These are phyloP conservation scores for Polydrusus pterygomalis DNA, from an alignment of 2,888 invertebrate species.

Conservation along the genomic window DNA sequence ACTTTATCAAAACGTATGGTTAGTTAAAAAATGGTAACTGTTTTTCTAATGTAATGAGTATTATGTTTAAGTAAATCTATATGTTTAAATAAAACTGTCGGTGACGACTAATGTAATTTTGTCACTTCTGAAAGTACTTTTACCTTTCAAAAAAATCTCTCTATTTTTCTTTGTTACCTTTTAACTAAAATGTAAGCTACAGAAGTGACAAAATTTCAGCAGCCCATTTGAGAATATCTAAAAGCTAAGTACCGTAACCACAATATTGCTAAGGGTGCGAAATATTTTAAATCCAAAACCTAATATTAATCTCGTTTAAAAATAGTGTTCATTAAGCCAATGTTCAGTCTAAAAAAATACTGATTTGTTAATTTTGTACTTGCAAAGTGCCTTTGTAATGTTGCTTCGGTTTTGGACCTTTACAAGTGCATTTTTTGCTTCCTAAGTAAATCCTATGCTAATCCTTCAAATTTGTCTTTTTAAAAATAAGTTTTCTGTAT, in stretches of 20 bases:
- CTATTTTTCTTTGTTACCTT: too few species aligned
- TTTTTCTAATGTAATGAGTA: not conserved
- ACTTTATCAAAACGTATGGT: slow-evolving; percentile 58
- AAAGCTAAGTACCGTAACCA: slow-evolving; percentile 15
- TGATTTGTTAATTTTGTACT: slow-evolving; percentile 23
- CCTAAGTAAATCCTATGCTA: not conserved
- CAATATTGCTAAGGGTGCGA: slow-evolving; percentile 12
- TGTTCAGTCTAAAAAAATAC: slow-evolving; percentile 30
- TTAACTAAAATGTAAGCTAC: too few species aligned
- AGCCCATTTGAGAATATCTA: not conserved
- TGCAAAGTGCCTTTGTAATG: slow-evolving; percentile 12
- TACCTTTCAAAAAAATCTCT: not conserved
- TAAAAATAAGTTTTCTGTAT: too few species aligned
- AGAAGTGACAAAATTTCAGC: slow-evolving; percentile 3
- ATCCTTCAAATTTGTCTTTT: too few species aligned
- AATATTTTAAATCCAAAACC: slow-evolving; percentile 46
- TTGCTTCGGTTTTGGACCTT: slow-evolving; percentile 52
- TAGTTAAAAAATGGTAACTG: slow-evolving; percentile 25
- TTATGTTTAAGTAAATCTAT: slow-evolving; percentile 5
- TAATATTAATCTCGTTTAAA: not conserved
- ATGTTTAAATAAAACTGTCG: not conserved
- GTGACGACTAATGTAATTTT: not conserved
- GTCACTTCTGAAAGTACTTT: slow-evolving; percentile 8
- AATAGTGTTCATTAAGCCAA: not conserved
- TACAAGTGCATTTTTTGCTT: slow-evolving; percentile 33